Base-by-base conservation (phyloP, 2,888 invertebrate genomes). In the Trisateles emortualis region DNA sequence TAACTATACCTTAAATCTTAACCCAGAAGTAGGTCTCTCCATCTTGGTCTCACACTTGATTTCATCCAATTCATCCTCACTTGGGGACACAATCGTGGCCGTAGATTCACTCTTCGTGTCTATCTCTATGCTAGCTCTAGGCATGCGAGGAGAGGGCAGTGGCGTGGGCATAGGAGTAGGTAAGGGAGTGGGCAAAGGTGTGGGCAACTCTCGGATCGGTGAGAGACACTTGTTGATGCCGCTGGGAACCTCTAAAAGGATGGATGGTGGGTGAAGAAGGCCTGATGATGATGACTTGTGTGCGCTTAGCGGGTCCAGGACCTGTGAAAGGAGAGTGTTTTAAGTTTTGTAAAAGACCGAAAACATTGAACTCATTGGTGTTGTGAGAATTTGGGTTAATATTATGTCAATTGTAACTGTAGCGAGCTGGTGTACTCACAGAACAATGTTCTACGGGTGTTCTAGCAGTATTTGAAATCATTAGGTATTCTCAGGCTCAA, bases 151-250 rank as follows among this genome's bases (percentile, higher is more conserved):
- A 53, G 84, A 94, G 52, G 83, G 92, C 14, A 96, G 88, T 0
- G 96, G 96, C 0, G 96, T 96, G 10, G 96, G 93, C 11, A 95
- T 92, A 2, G 96, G 96, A 10, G 95, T 95, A 0, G 93, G 91
- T 0, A 92, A 82, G 0, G 94, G 94, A 9, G 94, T 94, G 10
- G 96, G 96, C 46, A 95, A 92, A 3, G 96, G 96, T 3, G 96
- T 96, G 2, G 96, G 96, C 68, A 96, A 93, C 84, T 96, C 96
- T 64, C 95, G 92, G 64, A 97, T 97, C 0, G 96, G 96, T 44
- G 96, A 96, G 64, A 97, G 94, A 90, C 96, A 96, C 87, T 96
- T 96, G 79, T 95, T 96, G 73, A 95, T 95, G 76, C 93, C 90
- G 81, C 94, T 95, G 33, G 96, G 96, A 69, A 96, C 95, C 93